Evolutionary conservation across 2,797 vertebrate species (phyloP).

Genomic region (Takifugu ocellatus): DNA sequence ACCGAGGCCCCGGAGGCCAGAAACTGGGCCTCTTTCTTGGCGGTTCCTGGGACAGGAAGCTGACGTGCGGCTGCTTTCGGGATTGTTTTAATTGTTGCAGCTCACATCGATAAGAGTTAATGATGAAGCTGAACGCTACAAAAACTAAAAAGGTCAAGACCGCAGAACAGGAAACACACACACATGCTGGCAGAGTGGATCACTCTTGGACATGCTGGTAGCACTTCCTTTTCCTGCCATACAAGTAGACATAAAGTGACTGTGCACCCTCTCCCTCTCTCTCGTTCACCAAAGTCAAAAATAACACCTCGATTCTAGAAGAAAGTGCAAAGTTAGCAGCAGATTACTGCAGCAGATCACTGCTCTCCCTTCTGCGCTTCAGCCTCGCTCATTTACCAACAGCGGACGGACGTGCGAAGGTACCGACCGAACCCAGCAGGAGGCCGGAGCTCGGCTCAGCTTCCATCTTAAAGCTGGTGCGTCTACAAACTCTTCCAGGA

Average conservation of each 20-base stretch:
- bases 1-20: too few species aligned
- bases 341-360: too few species aligned
- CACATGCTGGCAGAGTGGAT: conserved; percentile 37
- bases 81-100: neutral
- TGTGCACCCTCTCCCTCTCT: conserved; percentile 1
- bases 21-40: neutral
- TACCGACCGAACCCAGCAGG: too few species aligned
- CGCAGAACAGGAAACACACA: conserved; percentile 31
- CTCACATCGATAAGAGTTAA: neutral
- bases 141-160: conserved; percentile 30
- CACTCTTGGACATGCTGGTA: conserved; percentile 44
- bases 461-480: too few species aligned
- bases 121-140: neutral
- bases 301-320: neutral
- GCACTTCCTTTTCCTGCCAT: conserved; percentile 59
- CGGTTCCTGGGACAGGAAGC: neutral
- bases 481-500: too few species aligned
- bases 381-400: too few species aligned
- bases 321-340: too few species aligned
- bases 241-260: conserved; percentile 7
- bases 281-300: neutral
- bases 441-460: too few species aligned
- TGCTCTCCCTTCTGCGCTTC: too few species aligned
- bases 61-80: neutral
- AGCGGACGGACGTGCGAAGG: too few species aligned